Evolutionary conservation across 2,888 invertebrate species (phyloP).

Genomic region (Leptopterna dolabrata): DNA sequence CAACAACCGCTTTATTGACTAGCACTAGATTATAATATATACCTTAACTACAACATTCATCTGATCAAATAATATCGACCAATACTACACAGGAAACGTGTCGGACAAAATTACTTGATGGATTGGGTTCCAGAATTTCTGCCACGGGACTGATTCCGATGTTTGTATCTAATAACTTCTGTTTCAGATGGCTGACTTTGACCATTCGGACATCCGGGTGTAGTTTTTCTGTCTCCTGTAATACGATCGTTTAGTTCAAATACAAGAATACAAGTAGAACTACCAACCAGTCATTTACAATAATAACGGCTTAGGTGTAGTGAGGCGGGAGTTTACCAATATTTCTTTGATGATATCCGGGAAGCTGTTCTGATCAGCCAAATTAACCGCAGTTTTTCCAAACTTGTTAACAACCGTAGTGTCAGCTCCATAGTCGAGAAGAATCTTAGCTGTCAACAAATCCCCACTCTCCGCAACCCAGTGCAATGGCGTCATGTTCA

Average conservation of each 20-base stretch:
- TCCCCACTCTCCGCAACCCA: constrained; percentile 92
- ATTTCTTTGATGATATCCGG: neutral
- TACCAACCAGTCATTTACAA: no score
- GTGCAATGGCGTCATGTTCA: constrained; percentile 92
- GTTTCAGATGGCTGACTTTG: neutral
- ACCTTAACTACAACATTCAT: no score
- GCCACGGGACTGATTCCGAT: constrained; percentile 15
- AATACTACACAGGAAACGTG: no score
- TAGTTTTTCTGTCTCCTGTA: constrained; percentile 30
- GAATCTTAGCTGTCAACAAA: constrained; percentile 74
- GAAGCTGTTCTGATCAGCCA: constrained; percentile 68
- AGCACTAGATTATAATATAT: no score
- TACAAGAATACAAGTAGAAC: no score
- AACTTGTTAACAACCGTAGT: constrained; percentile 78
- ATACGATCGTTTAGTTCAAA: neutral
- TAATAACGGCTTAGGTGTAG: no score
- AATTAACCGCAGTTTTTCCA: constrained; percentile 76
- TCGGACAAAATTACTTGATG: neutral
- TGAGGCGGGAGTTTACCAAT: no score
- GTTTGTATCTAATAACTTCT: neutral
- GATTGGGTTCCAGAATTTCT: constrained; percentile 38
- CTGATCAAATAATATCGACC: no score
- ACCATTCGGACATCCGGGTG: neutral
- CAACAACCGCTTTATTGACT: no score
- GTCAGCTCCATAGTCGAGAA: constrained; percentile 82